Conservation (phyloP, 2,797 vertebrate genomes). For the Brachyrhaphis roseni region DNA sequence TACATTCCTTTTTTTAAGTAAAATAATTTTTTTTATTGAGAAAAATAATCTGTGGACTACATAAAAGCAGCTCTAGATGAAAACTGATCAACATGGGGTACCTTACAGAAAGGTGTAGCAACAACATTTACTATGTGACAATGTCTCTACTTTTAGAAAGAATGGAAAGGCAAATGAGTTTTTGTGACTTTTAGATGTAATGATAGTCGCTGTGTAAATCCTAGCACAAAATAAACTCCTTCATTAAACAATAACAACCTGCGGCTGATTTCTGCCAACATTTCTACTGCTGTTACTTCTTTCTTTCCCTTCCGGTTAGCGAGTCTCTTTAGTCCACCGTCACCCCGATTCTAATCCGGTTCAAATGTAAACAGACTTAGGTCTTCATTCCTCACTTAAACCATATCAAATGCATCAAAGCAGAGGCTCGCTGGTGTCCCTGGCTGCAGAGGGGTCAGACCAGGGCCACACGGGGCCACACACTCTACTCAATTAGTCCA, state of each 20-base stretch:
- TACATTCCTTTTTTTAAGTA: not conserved
- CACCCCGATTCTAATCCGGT: slow-evolving; percentile 84
- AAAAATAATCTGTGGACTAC: not conserved
- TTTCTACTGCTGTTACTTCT: slow-evolving; percentile 32
- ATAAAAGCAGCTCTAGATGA: not conserved
- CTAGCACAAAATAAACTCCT: not conserved
- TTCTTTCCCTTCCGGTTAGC: slow-evolving; percentile 46
- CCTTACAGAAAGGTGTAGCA: not conserved
- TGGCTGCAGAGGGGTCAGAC: slow-evolving; percentile 77
- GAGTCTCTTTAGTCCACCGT: slow-evolving; percentile 67
- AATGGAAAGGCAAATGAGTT: not conserved
- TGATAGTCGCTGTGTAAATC: not conserved
- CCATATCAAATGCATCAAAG: slow-evolving; percentile 97
- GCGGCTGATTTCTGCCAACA: slow-evolving; percentile 23
- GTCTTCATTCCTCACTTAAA: slow-evolving; percentile 87
- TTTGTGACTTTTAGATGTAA: not conserved
- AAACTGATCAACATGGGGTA: not conserved
- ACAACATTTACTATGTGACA: not conserved
- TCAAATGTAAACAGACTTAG: slow-evolving; percentile 88
- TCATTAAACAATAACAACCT: slow-evolving; percentile 11
- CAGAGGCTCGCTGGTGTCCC: slow-evolving; percentile 84
- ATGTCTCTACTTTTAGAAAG: not conserved
- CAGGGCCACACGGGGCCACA: slow-evolving; percentile 80
- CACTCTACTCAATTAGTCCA: slow-evolving; percentile 83
- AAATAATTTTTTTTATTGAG: too few species aligned